Conservation (phyloP, 1,140 invertebrate species). For the Papilio machaon region DNA sequence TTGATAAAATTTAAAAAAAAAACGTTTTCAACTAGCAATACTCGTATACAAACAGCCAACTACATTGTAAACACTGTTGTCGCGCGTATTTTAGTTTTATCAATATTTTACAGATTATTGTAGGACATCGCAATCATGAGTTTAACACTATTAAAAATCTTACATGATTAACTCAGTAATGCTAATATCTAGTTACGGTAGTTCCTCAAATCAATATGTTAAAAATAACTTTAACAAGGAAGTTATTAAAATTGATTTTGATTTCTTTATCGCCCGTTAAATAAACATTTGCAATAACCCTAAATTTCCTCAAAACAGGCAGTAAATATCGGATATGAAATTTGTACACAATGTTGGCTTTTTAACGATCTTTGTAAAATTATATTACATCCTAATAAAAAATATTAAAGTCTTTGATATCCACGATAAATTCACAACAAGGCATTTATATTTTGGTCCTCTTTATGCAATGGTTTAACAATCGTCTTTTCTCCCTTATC, state of each 20-base stretch:
- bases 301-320: not conserved
- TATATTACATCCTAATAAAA: not conserved
- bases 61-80: too few relatives aligned
- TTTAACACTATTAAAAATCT: too few relatives aligned
- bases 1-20: too few relatives aligned
- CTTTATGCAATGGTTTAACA: not conserved
- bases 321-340: not conserved
- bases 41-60: too few relatives aligned
- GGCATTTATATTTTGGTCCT: not conserved
- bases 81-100: too few relatives aligned
- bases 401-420: not conserved
- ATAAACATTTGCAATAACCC: slow-evolving; percentile 6
- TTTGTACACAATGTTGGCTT: slow-evolving; percentile 22
- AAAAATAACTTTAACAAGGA: not conserved
- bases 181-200: not conserved
- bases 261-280: not conserved
- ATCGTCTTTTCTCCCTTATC: not conserved
- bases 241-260: slow-evolving; percentile 2
- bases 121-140: too few relatives aligned
- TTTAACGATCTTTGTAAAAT: slow-evolving; percentile 18
- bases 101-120: too few relatives aligned
- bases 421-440: not conserved
- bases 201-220: not conserved
- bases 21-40: too few relatives aligned
- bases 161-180: not conserved